Evolutionary conservation across 2,888 invertebrate genomes (phyloP), one percentile per base, ranked within the genome.

Genomic region (Cryptocephalus moraei): DNA sequence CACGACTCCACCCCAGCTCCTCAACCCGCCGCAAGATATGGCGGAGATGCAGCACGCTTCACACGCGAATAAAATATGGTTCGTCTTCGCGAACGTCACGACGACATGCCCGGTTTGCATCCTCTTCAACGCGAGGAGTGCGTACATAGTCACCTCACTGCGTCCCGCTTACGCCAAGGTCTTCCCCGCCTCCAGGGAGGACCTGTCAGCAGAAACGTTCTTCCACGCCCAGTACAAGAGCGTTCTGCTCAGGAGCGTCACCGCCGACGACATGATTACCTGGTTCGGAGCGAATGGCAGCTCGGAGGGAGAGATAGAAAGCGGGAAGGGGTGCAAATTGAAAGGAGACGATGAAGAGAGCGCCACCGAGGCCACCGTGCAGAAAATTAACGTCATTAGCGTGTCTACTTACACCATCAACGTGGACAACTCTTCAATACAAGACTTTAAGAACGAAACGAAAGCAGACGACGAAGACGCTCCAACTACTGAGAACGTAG

Each of bases 201-300:
- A 82, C 56, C 64, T 81, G 41, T 78, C 79, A 1, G 80, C 80
- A 0, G 80, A 81, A 62, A 76, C 76, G 4, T 80, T 81, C 62
- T 81, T 81, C 72, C 81, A 81, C 47, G 77, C 80, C 0, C 70
- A 73, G 56, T 70, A 73, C 41, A 76, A 76, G n/a, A 81, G 80
- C 52, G 76, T 76, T 9, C 66, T 81, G 33, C 68, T 81, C 0
- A 72, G 75, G 57, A 79, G 78, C 8, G 79, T 81, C 32, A 79
- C 79, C 10, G 80, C 80, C 46, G 81, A 81, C 56, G 81, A 81
- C 58, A 73, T 80, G 13, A 79, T 81, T 32, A 81, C 81, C 2
- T 81, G 81, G 81, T 81, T 81, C 56, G 80, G 80, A 38, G 76
- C 75, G 67, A 77, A 78, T 48, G 75, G 73, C 59, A 76, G 73